These are phyloP conservation scores for Acrobasis suavella DNA, from an alignment of 2,888 invertebrate genomes.

Conservation along the genomic window DNA sequence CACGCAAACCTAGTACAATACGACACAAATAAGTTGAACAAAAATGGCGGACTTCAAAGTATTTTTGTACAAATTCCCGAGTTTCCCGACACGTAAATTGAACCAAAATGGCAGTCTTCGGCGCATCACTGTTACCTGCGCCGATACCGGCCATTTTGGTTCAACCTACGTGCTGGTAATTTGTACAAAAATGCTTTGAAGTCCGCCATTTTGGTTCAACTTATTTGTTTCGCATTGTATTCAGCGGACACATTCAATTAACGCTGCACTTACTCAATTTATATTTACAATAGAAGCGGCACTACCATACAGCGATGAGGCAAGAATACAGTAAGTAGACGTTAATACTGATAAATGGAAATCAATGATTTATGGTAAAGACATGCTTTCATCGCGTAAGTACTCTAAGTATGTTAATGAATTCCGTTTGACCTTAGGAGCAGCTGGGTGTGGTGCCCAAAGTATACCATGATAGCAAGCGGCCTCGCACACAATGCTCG, in stretches of 20 bases:
- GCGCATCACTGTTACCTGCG: too few relatives aligned
- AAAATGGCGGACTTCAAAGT: too few relatives aligned
- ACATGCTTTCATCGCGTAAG: not conserved
- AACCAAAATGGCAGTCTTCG: too few relatives aligned
- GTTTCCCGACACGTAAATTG: too few relatives aligned
- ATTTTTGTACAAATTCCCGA: too few relatives aligned
- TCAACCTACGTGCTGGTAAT: too few relatives aligned
- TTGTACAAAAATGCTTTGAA: too few relatives aligned
- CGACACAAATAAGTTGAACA: too few relatives aligned
- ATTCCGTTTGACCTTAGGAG: slow-evolving; percentile 41
- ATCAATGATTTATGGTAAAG: not conserved
- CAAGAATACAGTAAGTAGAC: not conserved
- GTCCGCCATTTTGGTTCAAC: too few relatives aligned
- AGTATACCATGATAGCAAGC: slow-evolving; percentile 41
- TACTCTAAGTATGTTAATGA: slow-evolving; percentile 15
- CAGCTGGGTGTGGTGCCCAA: slow-evolving; percentile 47
- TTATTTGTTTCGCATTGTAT: too few relatives aligned
- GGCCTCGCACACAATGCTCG: slow-evolving; percentile 59
- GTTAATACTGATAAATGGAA: not conserved
- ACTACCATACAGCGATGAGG: not conserved
- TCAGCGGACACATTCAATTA: not conserved
- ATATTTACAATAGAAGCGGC: slow-evolving; percentile 2
- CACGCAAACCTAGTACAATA: slow-evolving; percentile 14
- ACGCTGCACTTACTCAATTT: not conserved
- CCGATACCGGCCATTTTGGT: too few relatives aligned